A percentile compares a stretch with the other conserved stretches of the same genome.
phyloP scores from a whole-genome alignment of 2,797 vertebrate species.

The Myripristis murdjan region DNA sequence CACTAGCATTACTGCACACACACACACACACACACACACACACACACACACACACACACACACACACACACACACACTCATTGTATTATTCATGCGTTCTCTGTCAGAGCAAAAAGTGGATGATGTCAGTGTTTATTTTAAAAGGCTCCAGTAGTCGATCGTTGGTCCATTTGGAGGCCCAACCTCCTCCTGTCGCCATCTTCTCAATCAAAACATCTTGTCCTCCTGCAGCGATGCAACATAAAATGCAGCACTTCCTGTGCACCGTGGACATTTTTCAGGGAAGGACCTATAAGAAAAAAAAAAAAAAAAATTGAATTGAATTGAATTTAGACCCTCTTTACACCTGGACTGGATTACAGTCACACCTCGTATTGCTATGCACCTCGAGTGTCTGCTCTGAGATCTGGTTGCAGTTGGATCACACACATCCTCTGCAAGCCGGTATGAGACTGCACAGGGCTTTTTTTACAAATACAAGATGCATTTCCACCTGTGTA shows the following conservation, averaged over 20 bases:
- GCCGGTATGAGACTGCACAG: too few species aligned
- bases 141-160: background rate
- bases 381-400: too few species aligned
- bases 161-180: background rate
- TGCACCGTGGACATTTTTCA: background rate
- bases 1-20: slow-evolving; percentile 12
- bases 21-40: background rate
- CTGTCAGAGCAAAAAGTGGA: slow-evolving; percentile 13
- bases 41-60: background rate
- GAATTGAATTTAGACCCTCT: too few species aligned
- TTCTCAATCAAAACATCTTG: background rate
- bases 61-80: background rate
- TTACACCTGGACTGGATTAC: too few species aligned
- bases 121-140: slow-evolving; percentile 31
- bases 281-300: too few species aligned
- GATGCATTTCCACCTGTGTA: too few species aligned
- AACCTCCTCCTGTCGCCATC: slow-evolving; percentile 16
- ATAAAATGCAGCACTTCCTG: background rate
- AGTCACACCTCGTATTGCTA: too few species aligned
- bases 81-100: slow-evolving; percentile 26
- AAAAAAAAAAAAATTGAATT: too few species aligned
- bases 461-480: too few species aligned
- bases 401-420: too few species aligned
- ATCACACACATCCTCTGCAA: too few species aligned
- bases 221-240: too few species aligned